Percentiles rank a stretch among this genome's conserved stretches.
These are phyloP conservation scores for Zosterops hypoxanthus DNA, from an alignment of 2,113 vertebrate species.

Conservation along the genomic window DNA sequence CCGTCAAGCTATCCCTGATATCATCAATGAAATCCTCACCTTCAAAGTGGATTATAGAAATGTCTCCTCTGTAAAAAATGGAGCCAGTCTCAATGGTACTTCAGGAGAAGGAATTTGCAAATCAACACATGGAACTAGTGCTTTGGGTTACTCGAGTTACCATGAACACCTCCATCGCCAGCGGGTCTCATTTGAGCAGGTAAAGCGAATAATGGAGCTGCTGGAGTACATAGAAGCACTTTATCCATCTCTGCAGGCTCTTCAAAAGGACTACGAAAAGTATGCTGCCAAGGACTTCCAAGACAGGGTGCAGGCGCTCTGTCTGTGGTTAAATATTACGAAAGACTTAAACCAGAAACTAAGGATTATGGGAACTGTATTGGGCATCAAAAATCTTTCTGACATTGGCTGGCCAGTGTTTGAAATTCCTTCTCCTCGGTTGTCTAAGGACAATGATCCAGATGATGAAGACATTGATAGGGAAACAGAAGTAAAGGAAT, in stretches of 20 bases:
- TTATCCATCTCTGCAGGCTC: slow-evolving; percentile 94
- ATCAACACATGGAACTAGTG: slow-evolving; percentile 58
- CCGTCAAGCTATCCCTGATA: slow-evolving; percentile 95
- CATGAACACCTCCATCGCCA: slow-evolving; percentile 91
- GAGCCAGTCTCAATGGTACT: slow-evolving; percentile 73
- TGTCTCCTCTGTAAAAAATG: slow-evolving; percentile 68
- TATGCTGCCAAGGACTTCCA: slow-evolving; percentile 96
- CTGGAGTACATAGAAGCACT: slow-evolving; percentile 96
- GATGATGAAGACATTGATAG: slow-evolving; percentile 79
- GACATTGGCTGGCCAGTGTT: slow-evolving; percentile 99
- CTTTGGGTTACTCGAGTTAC: slow-evolving; percentile 77
- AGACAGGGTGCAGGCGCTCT: slow-evolving; percentile 98
- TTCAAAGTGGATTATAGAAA: slow-evolving; percentile 93
- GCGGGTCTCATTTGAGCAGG: slow-evolving; percentile 93
- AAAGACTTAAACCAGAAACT: slow-evolving; percentile 99
- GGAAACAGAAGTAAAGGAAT: slow-evolving; percentile 73
- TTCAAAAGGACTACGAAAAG: slow-evolving; percentile 95
- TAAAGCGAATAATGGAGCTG: slow-evolving; percentile 94
- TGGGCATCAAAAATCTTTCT: slow-evolving; percentile 92
- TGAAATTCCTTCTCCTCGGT: slow-evolving; percentile 93
- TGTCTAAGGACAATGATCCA: slow-evolving; percentile 82
- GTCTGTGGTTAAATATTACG: slow-evolving; percentile 97
- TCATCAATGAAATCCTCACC: slow-evolving; percentile 94
- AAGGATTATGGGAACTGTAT: slow-evolving; percentile 95
- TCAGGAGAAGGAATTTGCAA: slow-evolving; percentile 74